Evolutionary conservation across 2,797 vertebrate species (phyloP).

Genomic region (Acrossocheilus wenchowensis): DNA sequence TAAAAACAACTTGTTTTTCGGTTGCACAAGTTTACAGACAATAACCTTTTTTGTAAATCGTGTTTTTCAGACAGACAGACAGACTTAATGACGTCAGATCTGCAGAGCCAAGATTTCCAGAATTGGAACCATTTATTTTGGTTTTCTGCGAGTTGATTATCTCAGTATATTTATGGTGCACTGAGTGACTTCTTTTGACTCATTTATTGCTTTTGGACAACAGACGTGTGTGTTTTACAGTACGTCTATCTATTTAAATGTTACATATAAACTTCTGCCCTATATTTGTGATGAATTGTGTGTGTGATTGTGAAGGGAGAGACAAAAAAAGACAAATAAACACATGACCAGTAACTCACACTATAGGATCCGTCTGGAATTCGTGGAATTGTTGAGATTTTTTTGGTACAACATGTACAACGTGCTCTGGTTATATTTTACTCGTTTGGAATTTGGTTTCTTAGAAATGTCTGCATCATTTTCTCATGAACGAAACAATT

Average conservation of each 20-base stretch:
- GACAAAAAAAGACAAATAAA: constrained; percentile 28
- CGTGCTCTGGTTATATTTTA: neutral
- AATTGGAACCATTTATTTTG: constrained; percentile 1
- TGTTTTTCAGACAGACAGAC: constrained; percentile 36
- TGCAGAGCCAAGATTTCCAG: neutral
- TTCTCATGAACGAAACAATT: constrained; percentile 1
- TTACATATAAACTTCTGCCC: constrained; percentile 23
- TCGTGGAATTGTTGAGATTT: neutral
- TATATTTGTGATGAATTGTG: neutral
- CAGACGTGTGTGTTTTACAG: constrained; percentile 14
- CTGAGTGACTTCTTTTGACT: constrained; percentile 16
- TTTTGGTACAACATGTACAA: neutral
- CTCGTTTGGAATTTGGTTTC: neutral
- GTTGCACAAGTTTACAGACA: constrained; percentile 21
- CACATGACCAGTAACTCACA: neutral
- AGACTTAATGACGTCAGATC: neutral
- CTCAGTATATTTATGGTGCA: constrained; percentile 5
- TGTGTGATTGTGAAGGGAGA: constrained; percentile 16
- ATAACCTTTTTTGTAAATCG: constrained; percentile 15
- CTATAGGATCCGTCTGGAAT: constrained; percentile 33
- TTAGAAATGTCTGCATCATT: constrained; percentile 18
- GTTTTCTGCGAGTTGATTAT: constrained; percentile 20
- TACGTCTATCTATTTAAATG: constrained; percentile 21
- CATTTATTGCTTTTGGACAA: constrained; percentile 19
- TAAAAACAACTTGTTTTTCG: constrained; percentile 51